Conservation (phyloP, 2,113 vertebrate species). For the Romanogobio albipinnatus region DNA sequence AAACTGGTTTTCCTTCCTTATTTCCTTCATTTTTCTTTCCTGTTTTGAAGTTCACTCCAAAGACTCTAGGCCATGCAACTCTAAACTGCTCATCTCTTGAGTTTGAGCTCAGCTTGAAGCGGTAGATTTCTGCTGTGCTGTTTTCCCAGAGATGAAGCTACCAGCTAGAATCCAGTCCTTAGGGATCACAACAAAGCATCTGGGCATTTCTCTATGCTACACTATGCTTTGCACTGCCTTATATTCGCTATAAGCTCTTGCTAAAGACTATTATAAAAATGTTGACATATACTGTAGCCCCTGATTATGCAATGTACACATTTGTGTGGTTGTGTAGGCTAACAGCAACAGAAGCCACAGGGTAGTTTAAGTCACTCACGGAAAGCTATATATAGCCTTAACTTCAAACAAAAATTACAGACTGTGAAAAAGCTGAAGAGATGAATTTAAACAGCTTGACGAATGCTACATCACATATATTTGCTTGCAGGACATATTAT, state of each 20-base stretch:
- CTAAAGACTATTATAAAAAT: not conserved
- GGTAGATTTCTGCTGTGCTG: not conserved
- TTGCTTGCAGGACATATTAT: not conserved
- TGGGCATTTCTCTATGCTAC: not conserved
- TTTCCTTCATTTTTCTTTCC: not conserved
- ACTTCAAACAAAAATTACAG: not conserved
- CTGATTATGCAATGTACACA: not conserved
- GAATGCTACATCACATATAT: not conserved
- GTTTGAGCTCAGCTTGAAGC: slow-evolving; percentile 3
- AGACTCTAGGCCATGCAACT: not conserved
- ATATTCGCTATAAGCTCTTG: not conserved
- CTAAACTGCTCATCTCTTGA: not conserved
- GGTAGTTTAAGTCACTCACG: slow-evolving; percentile 1
- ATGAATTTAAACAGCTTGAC: not conserved
- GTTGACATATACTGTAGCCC: not conserved
- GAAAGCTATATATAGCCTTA: slow-evolving; percentile 2
- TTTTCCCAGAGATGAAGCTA: slow-evolving; percentile 17
- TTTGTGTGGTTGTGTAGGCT: not conserved
- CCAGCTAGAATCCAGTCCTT: not conserved
- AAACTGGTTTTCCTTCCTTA: not conserved
- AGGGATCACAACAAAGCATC: not conserved
- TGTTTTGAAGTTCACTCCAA: slow-evolving; percentile 26
- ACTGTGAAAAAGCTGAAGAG: not conserved
- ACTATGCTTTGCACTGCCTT: not conserved
- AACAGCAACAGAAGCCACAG: not conserved